phyloP scores from a whole-genome alignment of 2,113 vertebrate species.

The Rhea americana region DNA sequence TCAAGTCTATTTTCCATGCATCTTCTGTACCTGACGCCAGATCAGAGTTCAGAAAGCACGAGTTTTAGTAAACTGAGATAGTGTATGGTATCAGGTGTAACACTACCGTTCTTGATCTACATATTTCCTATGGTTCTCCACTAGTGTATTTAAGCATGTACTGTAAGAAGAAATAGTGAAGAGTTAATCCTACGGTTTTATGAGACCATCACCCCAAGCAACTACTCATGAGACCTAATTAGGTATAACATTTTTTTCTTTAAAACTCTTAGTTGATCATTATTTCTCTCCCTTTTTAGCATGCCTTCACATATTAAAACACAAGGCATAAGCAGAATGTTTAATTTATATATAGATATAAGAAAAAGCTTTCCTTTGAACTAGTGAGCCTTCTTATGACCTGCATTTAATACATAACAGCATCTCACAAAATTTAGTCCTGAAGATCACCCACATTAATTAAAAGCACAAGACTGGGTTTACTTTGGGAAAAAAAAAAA shows the following conservation, averaged over 20 bases:
- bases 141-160: background rate
- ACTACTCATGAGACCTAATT: background rate
- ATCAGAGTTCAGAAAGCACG: background rate
- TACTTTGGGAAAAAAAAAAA: background rate
- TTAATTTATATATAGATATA: background rate
- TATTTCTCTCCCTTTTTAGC: background rate
- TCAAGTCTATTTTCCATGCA: background rate
- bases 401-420: background rate
- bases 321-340: background rate
- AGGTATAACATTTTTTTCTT: rapidly evolving
- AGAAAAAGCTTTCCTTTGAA: background rate
- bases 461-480: background rate
- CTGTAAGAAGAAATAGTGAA: background rate
- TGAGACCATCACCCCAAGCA: background rate
- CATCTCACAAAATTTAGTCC: background rate
- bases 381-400: background rate
- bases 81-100: background rate
- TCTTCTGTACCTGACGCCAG: background rate
- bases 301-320: background rate
- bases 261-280: background rate
- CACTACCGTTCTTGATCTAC: background rate
- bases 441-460: background rate
- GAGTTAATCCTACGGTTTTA: background rate
- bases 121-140: background rate
- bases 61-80: background rate